phyloP scores from a whole-genome alignment of 1,140 invertebrate species.

The Platorchestia sp. region DNA sequence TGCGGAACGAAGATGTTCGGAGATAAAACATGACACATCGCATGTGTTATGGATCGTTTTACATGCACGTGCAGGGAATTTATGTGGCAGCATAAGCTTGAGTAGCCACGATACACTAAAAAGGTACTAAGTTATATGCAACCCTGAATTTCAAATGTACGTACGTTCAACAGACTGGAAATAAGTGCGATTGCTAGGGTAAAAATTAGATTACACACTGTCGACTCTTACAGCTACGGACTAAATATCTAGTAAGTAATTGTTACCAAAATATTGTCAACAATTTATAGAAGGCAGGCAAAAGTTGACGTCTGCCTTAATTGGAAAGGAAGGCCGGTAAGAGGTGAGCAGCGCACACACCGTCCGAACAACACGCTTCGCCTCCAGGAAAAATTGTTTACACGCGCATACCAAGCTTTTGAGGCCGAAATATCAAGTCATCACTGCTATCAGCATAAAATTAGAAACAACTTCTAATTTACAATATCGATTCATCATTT shows the following conservation, averaged over 20 bases:
- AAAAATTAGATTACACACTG: neutral
- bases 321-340: neutral
- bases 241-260: neutral
- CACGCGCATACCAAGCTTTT: neutral
- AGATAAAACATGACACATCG: neutral
- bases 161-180: neutral
- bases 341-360: neutral
- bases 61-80: neutral
- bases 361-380: neutral
- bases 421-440: neutral
- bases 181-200: neutral
- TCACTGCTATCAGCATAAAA: neutral
- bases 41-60: neutral
- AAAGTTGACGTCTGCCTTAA: neutral
- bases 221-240: neutral
- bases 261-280: conserved; percentile 30
- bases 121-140: neutral
- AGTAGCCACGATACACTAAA: neutral
- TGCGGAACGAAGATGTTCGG: neutral
- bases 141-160: neutral
- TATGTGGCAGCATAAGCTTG: neutral
- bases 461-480: neutral
- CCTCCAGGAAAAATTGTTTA: neutral
- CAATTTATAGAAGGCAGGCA: conserved; percentile 6
- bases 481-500: no score